A percentile compares a stretch with the other conserved stretches of the same genome.
Conservation (phyloP, 2,888 invertebrate species). For the Syritta pipiens region DNA sequence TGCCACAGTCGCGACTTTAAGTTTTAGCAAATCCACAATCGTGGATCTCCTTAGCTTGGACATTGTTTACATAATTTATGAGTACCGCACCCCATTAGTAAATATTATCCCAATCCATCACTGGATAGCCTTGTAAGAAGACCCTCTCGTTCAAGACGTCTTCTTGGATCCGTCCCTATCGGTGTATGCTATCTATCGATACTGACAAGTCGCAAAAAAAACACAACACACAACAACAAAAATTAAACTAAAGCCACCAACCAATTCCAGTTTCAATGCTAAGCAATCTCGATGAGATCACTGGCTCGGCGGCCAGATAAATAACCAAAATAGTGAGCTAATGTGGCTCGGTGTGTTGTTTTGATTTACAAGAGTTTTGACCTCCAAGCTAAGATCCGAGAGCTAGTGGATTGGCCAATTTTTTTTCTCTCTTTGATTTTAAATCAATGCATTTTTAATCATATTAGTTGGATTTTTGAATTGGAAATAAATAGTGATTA, state of each 20-base stretch:
- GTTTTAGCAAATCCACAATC: background rate
- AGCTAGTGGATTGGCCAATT: slow-evolving; percentile 12
- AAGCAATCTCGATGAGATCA: slow-evolving; percentile 61
- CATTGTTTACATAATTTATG: slow-evolving; percentile 14
- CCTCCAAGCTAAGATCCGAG: slow-evolving; percentile 35
- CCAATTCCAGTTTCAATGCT: slow-evolving; percentile 53
- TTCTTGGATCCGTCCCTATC: background rate
- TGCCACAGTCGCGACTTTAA: too few relatives aligned
- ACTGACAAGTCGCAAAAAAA: slow-evolving; percentile 41
- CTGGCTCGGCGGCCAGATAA: slow-evolving; percentile 37
- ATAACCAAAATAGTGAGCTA: slow-evolving; percentile 52
- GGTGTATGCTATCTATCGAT: slow-evolving; percentile 15
- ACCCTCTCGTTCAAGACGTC: background rate
- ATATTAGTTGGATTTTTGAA: slow-evolving; percentile 10
- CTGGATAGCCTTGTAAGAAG: slow-evolving; percentile 34
- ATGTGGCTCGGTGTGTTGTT: slow-evolving; percentile 28
- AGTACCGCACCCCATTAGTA: slow-evolving; percentile 41
- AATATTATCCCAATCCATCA: slow-evolving; percentile 47
- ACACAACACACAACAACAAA: slow-evolving; percentile 2
- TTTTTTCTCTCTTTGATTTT: background rate
- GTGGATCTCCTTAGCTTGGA: slow-evolving; percentile 14
- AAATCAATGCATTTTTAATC: slow-evolving; percentile 37
- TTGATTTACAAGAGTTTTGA: slow-evolving; percentile 53
- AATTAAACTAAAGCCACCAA: too few relatives aligned
- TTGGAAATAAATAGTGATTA: slow-evolving; percentile 8